Evolutionary conservation across 1,140 invertebrate species (phyloP).

Genomic region (Diorhabda carinulata): DNA sequence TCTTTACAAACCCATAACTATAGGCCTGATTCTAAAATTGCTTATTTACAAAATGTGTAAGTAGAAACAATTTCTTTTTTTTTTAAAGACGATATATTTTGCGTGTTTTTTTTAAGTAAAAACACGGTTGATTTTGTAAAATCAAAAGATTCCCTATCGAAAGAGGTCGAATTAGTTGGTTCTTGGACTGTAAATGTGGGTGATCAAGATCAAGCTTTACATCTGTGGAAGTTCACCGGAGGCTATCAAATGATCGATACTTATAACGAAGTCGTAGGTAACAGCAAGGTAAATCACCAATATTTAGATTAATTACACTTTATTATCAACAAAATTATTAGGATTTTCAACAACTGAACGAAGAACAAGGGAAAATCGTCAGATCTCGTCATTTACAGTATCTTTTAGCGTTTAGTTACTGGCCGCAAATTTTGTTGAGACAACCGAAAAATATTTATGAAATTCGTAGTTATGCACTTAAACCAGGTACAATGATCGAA

Average conservation of each 20-base stretch:
- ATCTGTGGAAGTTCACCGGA: conserved; percentile 90
- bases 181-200: conserved; percentile 91
- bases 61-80: conserved; percentile 45
- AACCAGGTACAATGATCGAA: conserved; percentile 97
- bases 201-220: conserved; percentile 95
- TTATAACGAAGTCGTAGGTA: conserved; percentile 67
- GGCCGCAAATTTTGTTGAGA: conserved; percentile 75
- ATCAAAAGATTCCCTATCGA: conserved; percentile 61
- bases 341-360: conserved; percentile 75
- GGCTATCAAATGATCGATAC: conserved; percentile 86
- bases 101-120: conserved; percentile 60
- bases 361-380: conserved; percentile 79
- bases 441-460: conserved; percentile 84
- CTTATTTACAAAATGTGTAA: conserved; percentile 90
- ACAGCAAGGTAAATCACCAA: conserved; percentile 60
- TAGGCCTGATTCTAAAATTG: conserved; percentile 77
- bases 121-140: conserved; percentile 74
- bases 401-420: conserved; percentile 85
- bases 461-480: conserved; percentile 83
- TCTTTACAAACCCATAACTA: conserved; percentile 93
- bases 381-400: conserved; percentile 89
- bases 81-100: conserved; percentile 1
- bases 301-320: neutral
- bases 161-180: conserved; percentile 72
- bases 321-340: conserved; percentile 43